These are phyloP conservation scores for Chrysomallon squamiferum DNA, from an alignment of 1,140 invertebrate species.

Conservation along the genomic window DNA sequence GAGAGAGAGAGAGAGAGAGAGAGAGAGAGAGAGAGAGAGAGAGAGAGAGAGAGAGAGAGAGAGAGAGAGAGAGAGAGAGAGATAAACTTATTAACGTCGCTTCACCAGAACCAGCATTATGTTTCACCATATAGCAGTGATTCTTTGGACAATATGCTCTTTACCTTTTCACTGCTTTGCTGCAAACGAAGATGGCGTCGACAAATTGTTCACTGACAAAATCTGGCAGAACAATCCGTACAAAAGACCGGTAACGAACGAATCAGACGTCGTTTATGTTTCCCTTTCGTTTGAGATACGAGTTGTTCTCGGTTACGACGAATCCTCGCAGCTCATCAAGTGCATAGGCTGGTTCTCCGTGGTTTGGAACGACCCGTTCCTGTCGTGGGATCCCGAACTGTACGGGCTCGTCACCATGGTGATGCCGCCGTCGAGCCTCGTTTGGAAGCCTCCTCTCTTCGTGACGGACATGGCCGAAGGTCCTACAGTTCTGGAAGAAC, in stretches of 20 bases:
- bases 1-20: too few species aligned
- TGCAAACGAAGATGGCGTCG: too few species aligned
- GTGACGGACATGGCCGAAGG: background rate
- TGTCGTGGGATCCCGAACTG: background rate
- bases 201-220: background rate
- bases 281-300: background rate
- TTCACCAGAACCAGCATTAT: too few species aligned
- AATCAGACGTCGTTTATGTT: background rate
- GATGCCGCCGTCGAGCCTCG: background rate
- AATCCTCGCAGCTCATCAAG: background rate
- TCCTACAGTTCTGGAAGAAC: background rate
- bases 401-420: background rate
- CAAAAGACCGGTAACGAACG: background rate
- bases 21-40: too few species aligned
- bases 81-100: too few species aligned
- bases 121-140: too few species aligned
- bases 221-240: constrained; percentile 4
- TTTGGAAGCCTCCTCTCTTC: background rate
- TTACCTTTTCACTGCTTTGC: too few species aligned
- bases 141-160: too few species aligned
- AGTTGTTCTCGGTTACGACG: background rate
- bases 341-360: background rate
- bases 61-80: too few species aligned
- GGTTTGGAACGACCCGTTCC: background rate
- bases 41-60: too few species aligned